Conservation (phyloP, 1,140 invertebrate genomes). For the Penaeus japonicus region DNA sequence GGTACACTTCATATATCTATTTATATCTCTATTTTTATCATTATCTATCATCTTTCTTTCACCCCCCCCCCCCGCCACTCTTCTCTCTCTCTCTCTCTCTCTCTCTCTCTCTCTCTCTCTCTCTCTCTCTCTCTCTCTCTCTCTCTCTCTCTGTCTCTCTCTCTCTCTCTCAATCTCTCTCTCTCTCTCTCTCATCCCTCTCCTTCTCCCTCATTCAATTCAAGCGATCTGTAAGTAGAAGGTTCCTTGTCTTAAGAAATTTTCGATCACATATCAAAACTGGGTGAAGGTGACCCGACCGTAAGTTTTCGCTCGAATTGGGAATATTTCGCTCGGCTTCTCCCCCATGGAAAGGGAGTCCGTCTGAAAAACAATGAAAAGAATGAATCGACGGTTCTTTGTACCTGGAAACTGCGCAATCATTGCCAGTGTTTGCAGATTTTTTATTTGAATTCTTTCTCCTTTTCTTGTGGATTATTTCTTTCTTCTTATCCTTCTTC, state of each 20-base stretch:
- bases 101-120: not conserved
- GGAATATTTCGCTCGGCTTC: not conserved
- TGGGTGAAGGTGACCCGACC: conserved; percentile 44
- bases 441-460: too few relatives aligned
- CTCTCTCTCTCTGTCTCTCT: not conserved
- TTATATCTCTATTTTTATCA: too few relatives aligned
- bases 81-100: not conserved
- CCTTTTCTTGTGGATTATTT: too few relatives aligned
- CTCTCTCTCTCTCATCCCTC: not conserved
- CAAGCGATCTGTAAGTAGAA: not conserved
- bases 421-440: too few relatives aligned
- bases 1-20: too few relatives aligned
- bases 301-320: conserved; percentile 9
- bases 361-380: not conserved
- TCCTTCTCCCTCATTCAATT: not conserved
- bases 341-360: not conserved
- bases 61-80: too few relatives aligned
- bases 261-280: conserved; percentile 38
- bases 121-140: not conserved
- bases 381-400: not conserved
- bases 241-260: conserved; percentile 16
- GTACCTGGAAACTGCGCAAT: not conserved
- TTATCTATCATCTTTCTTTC: not conserved
- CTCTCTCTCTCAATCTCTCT: not conserved
- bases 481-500: too few relatives aligned